Conservation (phyloP, 2,888 invertebrate species). For the Caenorhabditis sp. region DNA sequence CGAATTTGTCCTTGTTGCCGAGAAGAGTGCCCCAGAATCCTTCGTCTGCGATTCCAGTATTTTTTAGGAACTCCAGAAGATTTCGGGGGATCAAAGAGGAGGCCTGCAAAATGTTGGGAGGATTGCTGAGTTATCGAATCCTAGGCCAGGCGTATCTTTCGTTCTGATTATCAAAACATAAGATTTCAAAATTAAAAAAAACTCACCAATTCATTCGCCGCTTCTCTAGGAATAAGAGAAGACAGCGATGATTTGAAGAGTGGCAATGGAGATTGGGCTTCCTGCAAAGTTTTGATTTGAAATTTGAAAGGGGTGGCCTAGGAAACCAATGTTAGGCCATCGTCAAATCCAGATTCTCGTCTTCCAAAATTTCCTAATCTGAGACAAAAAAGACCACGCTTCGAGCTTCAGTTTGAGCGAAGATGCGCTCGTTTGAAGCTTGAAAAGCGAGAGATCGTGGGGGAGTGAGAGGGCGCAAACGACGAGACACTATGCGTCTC, state of each 20-base stretch:
- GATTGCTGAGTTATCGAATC: neutral
- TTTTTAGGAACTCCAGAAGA: constrained; percentile 60
- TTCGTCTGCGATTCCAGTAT: constrained; percentile 68
- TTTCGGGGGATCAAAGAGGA: constrained; percentile 34
- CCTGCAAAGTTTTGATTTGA: constrained; percentile 37
- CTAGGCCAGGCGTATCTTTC: too few relatives aligned
- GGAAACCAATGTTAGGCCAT: neutral
- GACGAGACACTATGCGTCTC: too few relatives aligned
- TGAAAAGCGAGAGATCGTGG: too few relatives aligned
- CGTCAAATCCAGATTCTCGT: too few relatives aligned
- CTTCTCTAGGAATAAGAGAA: constrained; percentile 60
- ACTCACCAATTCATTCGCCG: constrained; percentile 56
- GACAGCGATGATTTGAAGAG: constrained; percentile 71
- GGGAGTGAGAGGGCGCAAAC: too few relatives aligned
- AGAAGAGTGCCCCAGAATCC: constrained; percentile 68
- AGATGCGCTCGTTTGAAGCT: too few relatives aligned
- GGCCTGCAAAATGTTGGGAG: too few relatives aligned
- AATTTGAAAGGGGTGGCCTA: too few relatives aligned
- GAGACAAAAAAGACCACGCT: too few relatives aligned
- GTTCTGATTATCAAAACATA: too few relatives aligned
- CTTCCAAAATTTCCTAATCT: too few relatives aligned
- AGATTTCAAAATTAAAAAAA: neutral
- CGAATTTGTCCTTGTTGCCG: constrained; percentile 52
- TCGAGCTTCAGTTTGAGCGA: too few relatives aligned
- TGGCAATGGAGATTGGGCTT: constrained; percentile 55